A percentile compares a stretch with the other conserved stretches of the same genome.
phyloP scores from a whole-genome alignment of 2,888 invertebrate species.

The Heteropelma amictum region DNA sequence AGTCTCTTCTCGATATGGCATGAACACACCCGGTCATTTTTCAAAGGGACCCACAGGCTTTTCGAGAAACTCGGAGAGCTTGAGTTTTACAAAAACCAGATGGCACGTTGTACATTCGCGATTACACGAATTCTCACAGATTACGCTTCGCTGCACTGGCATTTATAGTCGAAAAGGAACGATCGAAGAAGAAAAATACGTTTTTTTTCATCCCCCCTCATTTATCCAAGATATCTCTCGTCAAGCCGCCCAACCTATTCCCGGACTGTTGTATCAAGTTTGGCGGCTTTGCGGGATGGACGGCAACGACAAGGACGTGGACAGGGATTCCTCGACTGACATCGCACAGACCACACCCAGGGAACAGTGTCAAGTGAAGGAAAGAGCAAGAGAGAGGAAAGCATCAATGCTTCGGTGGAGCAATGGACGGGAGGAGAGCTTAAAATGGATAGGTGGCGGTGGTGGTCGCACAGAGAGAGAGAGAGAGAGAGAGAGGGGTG shows the following conservation, averaged over 20 bases:
- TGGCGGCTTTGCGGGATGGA: conserved; percentile 13
- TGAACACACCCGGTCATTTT: too few species aligned
- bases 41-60: too few species aligned
- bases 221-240: neutral
- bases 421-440: conserved; percentile 45
- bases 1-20: too few species aligned
- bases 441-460: conserved; percentile 37
- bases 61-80: too few species aligned
- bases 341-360: conserved; percentile 61
- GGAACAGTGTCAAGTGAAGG: conserved; percentile 52
- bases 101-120: too few species aligned
- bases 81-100: too few species aligned
- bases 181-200: neutral
- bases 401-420: conserved; percentile 38
- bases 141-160: conserved; percentile 1
- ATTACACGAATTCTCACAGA: too few species aligned
- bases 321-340: conserved; percentile 41
- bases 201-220: too few species aligned
- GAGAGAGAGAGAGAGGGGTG: conserved; percentile 39
- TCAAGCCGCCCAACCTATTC: neutral
- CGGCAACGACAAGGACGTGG: conserved; percentile 15
- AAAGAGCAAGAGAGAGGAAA: conserved; percentile 32
- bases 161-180: neutral
- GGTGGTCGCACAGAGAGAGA: neutral
- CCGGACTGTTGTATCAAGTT: neutral